Evolutionary conservation across 2,113 vertebrate species (phyloP).

Genomic region (Hemiscyllium ocellatum): DNA sequence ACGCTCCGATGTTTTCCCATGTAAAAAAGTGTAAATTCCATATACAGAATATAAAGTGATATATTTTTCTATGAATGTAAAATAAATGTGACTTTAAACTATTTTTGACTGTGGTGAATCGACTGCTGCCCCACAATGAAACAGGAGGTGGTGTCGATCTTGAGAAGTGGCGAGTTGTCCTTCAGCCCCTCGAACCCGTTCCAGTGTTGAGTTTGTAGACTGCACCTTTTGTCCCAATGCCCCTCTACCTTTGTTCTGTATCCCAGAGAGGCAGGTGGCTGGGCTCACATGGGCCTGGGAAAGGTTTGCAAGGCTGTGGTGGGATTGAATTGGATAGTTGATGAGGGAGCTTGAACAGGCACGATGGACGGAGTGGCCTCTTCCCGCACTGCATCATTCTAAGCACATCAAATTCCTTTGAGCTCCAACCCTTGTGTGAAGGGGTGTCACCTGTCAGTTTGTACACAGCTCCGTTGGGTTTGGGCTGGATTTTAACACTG

Average conservation of each 20-base stretch:
- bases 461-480: not conserved
- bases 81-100: conserved; percentile 5
- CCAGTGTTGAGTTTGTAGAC: not conserved
- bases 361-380: not conserved
- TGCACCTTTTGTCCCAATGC: too few species aligned
- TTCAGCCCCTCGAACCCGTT: not conserved
- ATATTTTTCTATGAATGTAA: conserved; percentile 6
- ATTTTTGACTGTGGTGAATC: not conserved
- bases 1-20: too few species aligned
- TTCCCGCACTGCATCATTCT: not conserved
- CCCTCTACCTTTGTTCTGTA: too few species aligned
- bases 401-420: not conserved
- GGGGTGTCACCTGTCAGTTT: not conserved
- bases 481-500: not conserved
- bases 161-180: not conserved
- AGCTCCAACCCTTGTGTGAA: not conserved
- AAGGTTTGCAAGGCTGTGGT: not conserved
- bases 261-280: not conserved
- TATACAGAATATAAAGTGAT: conserved; percentile 6
- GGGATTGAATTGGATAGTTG: too few species aligned
- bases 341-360: too few species aligned
- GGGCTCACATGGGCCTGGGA: too few species aligned
- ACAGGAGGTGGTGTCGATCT: not conserved
- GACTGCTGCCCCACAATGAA: too few species aligned
- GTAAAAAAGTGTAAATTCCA: not conserved